These are phyloP conservation scores for Sympetrum striolatum DNA, from an alignment of 2,888 invertebrate genomes.

Conservation along the genomic window DNA sequence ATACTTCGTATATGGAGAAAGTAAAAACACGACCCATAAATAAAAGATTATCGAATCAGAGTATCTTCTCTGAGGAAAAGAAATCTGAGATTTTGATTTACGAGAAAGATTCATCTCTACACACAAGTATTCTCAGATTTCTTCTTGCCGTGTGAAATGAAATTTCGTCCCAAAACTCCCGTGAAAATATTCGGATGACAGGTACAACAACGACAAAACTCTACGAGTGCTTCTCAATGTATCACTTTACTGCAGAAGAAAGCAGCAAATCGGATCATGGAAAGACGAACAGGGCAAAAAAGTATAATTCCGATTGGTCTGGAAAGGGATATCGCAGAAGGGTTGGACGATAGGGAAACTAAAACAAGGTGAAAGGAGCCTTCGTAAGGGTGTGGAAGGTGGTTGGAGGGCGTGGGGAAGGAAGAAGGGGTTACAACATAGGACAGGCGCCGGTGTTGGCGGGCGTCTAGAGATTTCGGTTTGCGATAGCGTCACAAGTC, in stretches of 20 bases:
- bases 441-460: conserved; percentile 38
- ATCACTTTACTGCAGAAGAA: neutral
- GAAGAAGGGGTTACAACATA: conserved; percentile 7
- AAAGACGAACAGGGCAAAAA: neutral
- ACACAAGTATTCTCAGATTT: too few species aligned
- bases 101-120: too few species aligned
- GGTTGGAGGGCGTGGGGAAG: neutral
- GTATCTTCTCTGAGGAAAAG: too few species aligned
- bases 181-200: too few species aligned
- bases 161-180: too few species aligned
- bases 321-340: conserved; percentile 5
- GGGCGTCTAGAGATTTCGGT: conserved; percentile 34
- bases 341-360: neutral
- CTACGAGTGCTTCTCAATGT: neutral
- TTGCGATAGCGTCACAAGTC: conserved; percentile 18
- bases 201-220: neutral
- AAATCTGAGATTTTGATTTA: too few species aligned
- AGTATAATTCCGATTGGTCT: neutral
- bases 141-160: too few species aligned
- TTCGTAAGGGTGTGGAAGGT: neutral
- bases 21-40: too few species aligned
- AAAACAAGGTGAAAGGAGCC: neutral
- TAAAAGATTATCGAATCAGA: too few species aligned
- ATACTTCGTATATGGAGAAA: too few species aligned
- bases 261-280: neutral